Evolutionary conservation across 2,797 vertebrate species (phyloP).

Genomic region (Peromyscus aztecus): DNA sequence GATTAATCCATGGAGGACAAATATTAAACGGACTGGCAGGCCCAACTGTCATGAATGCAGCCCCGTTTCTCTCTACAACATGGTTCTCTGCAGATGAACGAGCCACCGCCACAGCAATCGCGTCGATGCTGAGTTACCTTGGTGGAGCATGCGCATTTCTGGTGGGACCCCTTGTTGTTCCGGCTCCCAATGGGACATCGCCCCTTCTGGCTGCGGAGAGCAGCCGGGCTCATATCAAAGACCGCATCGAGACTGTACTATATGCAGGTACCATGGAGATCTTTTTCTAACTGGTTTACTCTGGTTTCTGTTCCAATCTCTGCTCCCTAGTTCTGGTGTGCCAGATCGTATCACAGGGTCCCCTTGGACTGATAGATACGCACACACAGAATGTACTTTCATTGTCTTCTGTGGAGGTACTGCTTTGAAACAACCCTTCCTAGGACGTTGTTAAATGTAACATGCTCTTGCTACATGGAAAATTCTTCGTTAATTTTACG

Average conservation of each 20-base stretch:
- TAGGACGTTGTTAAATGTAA: conserved; percentile 44
- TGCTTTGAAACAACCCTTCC: conserved; percentile 43
- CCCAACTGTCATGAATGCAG: conserved; percentile 96
- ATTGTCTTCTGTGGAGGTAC: background rate
- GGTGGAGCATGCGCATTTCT: conserved; percentile 94
- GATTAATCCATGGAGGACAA: conserved; percentile 97
- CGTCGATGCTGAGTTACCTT: conserved; percentile 94
- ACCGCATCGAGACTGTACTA: conserved; percentile 94
- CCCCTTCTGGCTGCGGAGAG: conserved; percentile 56
- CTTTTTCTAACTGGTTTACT: background rate
- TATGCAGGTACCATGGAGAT: conserved; percentile 92
- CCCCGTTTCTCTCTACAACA: conserved; percentile 96
- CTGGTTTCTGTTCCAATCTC: conserved; percentile 6
- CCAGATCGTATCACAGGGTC: background rate
- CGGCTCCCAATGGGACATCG: conserved; percentile 93
- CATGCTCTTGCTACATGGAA: conserved; percentile 1
- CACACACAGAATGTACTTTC: background rate
- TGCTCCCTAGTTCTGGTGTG: background rate
- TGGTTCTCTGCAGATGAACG: conserved; percentile 98
- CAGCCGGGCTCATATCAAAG: conserved; percentile 89
- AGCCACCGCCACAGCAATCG: conserved; percentile 97
- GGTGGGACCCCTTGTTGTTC: conserved; percentile 95
- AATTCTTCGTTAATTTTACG: conserved; percentile 35
- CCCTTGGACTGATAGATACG: background rate
- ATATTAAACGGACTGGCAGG: conserved; percentile 97